These are phyloP conservation scores for Atherinomorus stipes DNA, from an alignment of 2,113 vertebrate species.

Conservation along the genomic window DNA sequence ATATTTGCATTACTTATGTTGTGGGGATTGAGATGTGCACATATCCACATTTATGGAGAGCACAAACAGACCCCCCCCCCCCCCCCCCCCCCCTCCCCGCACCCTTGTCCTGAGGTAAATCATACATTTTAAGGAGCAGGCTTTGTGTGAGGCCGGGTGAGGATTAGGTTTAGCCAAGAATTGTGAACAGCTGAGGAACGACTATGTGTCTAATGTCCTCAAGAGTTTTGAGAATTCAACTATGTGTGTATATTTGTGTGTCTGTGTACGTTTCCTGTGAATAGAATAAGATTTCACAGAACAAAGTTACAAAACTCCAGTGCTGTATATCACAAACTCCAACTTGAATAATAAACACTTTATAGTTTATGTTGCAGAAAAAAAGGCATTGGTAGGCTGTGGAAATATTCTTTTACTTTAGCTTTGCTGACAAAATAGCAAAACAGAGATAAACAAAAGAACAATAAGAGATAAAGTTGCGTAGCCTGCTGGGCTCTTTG, in stretches of 20 bases:
- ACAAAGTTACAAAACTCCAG: conserved; percentile 33
- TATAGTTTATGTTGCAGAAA: neutral
- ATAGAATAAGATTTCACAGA: conserved; percentile 46
- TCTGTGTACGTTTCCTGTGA: conserved; percentile 20
- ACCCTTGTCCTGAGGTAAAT: neutral
- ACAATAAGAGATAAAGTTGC: neutral
- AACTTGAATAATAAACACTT: conserved; percentile 49
- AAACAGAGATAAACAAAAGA: neutral
- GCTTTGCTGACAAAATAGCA: neutral
- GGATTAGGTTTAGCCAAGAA: conserved; percentile 6
- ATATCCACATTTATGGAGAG: neutral
- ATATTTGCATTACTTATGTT: neutral
- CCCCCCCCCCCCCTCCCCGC: too few species aligned
- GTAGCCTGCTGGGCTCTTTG: neutral
- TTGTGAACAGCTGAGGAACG: neutral
- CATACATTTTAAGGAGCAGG: neutral
- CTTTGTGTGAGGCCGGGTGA: neutral
- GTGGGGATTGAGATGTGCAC: neutral
- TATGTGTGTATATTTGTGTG: neutral
- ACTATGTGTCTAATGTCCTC: conserved; percentile 1
- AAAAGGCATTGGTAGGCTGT: neutral
- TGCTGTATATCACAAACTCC: conserved; percentile 27
- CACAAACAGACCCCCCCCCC: neutral
- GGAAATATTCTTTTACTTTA: conserved; percentile 9
- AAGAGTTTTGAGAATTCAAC: neutral